Base-by-base conservation (phyloP, 2,113 vertebrate species). In the Morone chrysops region DNA sequence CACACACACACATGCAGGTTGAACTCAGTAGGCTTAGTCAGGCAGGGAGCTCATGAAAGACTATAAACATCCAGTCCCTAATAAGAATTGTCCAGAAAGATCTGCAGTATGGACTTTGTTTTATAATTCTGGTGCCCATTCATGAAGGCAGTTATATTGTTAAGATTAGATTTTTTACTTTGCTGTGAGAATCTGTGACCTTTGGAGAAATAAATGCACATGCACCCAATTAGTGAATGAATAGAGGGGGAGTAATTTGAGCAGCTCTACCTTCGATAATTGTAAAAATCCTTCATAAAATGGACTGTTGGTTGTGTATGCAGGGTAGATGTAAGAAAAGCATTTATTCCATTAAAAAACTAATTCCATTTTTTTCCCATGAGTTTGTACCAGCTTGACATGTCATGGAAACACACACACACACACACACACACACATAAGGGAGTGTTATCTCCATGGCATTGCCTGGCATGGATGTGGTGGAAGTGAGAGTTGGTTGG, bases 21-120 rank as follows among this genome's bases (percentile, higher is more conserved):
- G 56, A 63, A 76, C 78, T 75, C 61, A 17, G 71, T 82, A 69
- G 75, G 75, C 71, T 86, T 82, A 86, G 60, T 80, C 80, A 81
- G 54, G 11, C 69, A 43, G 71, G 48, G 25, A 25, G 84, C 84
- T 75, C 77, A 79, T 56, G 41, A 78, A 71, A 68, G 66, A 53
- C 70, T 68, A 11, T 54, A 75, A 54, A 66, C 50, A 47, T 84
- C 71, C 10, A 38, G 22, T 72, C 66, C 16, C n/a, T 75, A 74
- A 78, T 80, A 74, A 81, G 85, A 84, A 10, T 69, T 77, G 79
- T 89, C 70, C 47, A 59, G 78, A 75, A 70, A 3, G 2, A 77
- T 81, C 61, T 70, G 82, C 61, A 80, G 68, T 17, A 8, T n/a
- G 12, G 66, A 62, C 4, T 9, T 45, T 43, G 75, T 79, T 83